These are phyloP conservation scores for Hippopotamyrus pictus DNA, from an alignment of 2,797 vertebrate genomes.

Conservation along the genomic window DNA sequence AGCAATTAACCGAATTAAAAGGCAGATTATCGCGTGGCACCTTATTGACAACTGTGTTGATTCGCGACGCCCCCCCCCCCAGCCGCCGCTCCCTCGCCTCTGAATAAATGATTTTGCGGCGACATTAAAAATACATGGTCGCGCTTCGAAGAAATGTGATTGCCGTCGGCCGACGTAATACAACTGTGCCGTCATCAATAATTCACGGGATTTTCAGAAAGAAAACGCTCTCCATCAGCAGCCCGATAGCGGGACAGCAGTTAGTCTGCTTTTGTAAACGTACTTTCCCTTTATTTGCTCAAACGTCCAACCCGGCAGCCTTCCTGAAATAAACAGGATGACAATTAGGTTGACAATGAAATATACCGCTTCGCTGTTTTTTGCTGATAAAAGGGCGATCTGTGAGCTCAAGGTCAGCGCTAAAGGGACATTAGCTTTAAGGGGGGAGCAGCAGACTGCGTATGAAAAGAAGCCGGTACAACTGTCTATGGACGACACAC, in stretches of 20 bases:
- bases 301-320: neutral
- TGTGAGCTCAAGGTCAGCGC: neutral
- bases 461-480: neutral
- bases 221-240: neutral
- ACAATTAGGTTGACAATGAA: neutral
- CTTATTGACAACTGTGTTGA: neutral
- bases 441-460: neutral
- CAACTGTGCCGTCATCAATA: conserved; percentile 8
- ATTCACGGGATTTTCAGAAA: conserved; percentile 2
- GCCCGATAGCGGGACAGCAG: neutral
- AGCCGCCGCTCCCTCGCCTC: neutral
- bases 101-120: neutral
- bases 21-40: neutral
- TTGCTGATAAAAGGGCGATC: neutral
- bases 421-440: no score
- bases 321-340: neutral
- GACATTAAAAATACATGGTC: conserved; percentile 10
- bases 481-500: neutral
- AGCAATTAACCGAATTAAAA: neutral
- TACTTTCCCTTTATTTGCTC: neutral
- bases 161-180: neutral
- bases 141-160: conserved; percentile 1
- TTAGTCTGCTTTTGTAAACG: neutral
- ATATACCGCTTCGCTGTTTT: neutral
- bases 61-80: neutral